Conservation (phyloP, 2,888 invertebrate species). For the Plagiodera versicolora region DNA sequence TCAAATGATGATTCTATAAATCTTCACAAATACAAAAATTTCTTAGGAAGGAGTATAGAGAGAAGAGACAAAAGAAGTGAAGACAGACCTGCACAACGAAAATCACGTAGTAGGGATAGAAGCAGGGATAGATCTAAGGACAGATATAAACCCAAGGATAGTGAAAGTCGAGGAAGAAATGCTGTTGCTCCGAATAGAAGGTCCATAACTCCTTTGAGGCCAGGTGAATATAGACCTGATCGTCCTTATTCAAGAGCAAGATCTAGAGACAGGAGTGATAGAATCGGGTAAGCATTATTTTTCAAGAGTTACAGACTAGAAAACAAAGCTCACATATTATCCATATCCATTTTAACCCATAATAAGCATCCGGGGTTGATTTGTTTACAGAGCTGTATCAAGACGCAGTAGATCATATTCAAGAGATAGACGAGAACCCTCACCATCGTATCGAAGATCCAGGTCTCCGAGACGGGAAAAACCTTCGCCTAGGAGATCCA, state of each 20-base stretch:
- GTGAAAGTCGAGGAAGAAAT: slow-evolving; percentile 1
- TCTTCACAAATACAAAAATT: background rate
- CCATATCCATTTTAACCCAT: no score
- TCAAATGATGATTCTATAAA: background rate
- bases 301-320: no score
- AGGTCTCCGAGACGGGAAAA: background rate
- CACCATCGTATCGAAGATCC: background rate
- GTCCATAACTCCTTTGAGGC: slow-evolving; percentile 14
- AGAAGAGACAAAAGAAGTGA: background rate
- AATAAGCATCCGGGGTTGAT: no score
- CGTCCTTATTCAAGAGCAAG: slow-evolving; percentile 8
- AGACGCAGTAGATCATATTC: slow-evolving; percentile 13
- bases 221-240: slow-evolving; percentile 16
- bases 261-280: slow-evolving; percentile 12
- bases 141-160: background rate
- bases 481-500: slow-evolving; percentile 9
- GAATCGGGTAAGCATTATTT: slow-evolving; percentile 6
- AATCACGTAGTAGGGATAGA: slow-evolving; percentile 2
- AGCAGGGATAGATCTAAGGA: slow-evolving; percentile 6
- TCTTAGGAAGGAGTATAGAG: background rate
- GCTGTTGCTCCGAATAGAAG: slow-evolving; percentile 9
- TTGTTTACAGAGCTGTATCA: background rate
- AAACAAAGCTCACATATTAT: no score
- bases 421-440: background rate
- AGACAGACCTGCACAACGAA: background rate